These are phyloP conservation scores for Scolopax bukidnonensis DNA, from an alignment of 2,797 vertebrate genomes.

Conservation along the genomic window DNA sequence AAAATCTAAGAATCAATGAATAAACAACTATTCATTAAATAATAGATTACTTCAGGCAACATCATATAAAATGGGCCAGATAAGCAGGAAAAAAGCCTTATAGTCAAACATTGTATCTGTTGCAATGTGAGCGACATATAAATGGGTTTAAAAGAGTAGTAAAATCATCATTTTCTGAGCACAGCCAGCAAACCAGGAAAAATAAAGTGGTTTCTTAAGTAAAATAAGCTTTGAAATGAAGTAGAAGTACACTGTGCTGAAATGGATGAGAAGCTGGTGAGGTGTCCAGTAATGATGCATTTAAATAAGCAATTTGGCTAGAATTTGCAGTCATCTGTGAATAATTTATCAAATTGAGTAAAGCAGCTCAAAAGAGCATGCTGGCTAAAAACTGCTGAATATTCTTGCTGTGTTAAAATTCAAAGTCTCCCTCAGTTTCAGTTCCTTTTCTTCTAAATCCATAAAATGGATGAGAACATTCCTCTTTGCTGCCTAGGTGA, in stretches of 20 bases:
- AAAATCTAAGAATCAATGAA: not conserved
- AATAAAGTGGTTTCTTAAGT: constrained; percentile 13
- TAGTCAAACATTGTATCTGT: not conserved
- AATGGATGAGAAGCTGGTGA: constrained; percentile 57
- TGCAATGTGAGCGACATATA: not conserved
- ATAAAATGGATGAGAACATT: not conserved
- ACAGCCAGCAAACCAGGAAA: constrained; percentile 32
- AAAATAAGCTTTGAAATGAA: constrained; percentile 65
- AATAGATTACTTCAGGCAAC: not conserved
- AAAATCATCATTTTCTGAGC: constrained; percentile 29
- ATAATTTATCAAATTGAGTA: constrained; percentile 72
- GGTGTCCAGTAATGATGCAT: constrained; percentile 70
- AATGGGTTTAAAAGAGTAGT: constrained; percentile 9
- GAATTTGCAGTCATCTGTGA: constrained; percentile 66
- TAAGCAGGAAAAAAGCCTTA: not conserved
- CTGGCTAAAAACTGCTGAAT: constrained; percentile 46
- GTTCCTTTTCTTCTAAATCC: not conserved
- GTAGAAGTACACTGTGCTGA: constrained; percentile 47
- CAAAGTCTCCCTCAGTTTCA: not conserved
- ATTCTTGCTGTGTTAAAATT: constrained; percentile 16
- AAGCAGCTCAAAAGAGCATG: constrained; percentile 34
- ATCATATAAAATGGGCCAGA: constrained; percentile 17
- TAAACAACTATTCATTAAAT: not conserved
- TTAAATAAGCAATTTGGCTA: constrained; percentile 72
- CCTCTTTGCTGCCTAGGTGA: not conserved